phyloP scores from a whole-genome alignment of 2,113 vertebrate genomes.

The Candoia aspera region DNA sequence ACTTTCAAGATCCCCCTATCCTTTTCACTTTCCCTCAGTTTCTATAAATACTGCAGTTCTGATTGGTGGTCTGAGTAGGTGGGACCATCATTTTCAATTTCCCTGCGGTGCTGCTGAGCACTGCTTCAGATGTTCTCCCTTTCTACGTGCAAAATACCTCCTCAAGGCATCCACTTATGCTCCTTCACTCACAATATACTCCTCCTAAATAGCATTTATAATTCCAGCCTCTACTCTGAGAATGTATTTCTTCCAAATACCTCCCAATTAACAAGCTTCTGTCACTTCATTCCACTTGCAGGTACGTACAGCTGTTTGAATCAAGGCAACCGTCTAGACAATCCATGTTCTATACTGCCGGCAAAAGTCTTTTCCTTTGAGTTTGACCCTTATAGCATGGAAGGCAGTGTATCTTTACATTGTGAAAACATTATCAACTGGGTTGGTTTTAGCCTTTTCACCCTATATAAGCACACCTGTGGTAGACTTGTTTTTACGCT shows the following conservation, averaged over 20 bases:
- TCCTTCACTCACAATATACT: background rate
- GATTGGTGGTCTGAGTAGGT: background rate
- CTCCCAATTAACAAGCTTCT: background rate
- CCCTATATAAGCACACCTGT: background rate
- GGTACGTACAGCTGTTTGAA: background rate
- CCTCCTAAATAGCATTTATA: background rate
- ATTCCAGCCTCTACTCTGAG: background rate
- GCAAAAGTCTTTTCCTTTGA: background rate
- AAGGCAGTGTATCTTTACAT: background rate
- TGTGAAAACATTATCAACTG: background rate
- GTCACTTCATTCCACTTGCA: background rate
- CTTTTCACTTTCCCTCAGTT: background rate
- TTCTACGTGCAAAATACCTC: background rate
- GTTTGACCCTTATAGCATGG: background rate
- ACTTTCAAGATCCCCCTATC: background rate
- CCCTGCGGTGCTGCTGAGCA: background rate
- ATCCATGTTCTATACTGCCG: background rate
- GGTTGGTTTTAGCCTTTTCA: background rate
- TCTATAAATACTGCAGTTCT: background rate
- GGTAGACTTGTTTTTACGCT: background rate
- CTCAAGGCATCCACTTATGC: background rate
- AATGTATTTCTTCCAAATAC: background rate
- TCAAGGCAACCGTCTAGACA: background rate
- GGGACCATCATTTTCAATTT: background rate
- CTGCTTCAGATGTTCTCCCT: background rate